Base-by-base conservation (phyloP, 2,113 vertebrate species). In the Kryptolebias marmoratus region DNA sequence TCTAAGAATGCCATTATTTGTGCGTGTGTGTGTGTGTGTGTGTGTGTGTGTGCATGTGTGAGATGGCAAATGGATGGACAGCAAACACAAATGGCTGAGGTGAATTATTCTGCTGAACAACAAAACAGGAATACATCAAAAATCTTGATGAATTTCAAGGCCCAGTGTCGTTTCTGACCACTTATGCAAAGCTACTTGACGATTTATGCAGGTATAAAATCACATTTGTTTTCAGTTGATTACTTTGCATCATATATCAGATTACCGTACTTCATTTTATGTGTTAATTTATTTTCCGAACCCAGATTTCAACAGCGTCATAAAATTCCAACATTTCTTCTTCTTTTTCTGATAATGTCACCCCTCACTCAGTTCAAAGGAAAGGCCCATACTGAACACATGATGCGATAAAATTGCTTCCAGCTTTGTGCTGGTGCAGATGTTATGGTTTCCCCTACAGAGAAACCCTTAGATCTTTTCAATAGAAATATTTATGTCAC, bases 331-430 rank as follows among this genome's bases (percentile, higher is more conserved):
- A 22, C 22, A 42, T 5, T 42, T 16, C 6, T 10, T 63, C 36
- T 44, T 15, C 0, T 0, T 56, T 66, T 57, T 50, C 9, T 9
- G 0, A 59, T 13, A 68, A 0, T 36, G 65, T 31, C 31, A 9
- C 15, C 11, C n/a, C 6, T 66, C 27, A 27, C 42, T 56, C 28
- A 53, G 30, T 47, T 73, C 3, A 47, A 77, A 78, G 22, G 32
- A 50, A 18, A 61, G 27, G 14, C 9, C 5, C 0, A 10, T 36
- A 16, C 30, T 32, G 10, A 8, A 0, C 10, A 22, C 53, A 28
- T 54, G 0, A 72, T 82, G 66, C 74, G 44, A 65, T 64, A 31
- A 75, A 87, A 74, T 64, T 4, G 39, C 42, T 81, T 57, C 44
- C 74, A 63, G 28, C 65, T 68, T 64, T 67, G 55, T 53, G 16